phyloP scores from a whole-genome alignment of 2,888 invertebrate genomes.

The Germaria angustata region DNA sequence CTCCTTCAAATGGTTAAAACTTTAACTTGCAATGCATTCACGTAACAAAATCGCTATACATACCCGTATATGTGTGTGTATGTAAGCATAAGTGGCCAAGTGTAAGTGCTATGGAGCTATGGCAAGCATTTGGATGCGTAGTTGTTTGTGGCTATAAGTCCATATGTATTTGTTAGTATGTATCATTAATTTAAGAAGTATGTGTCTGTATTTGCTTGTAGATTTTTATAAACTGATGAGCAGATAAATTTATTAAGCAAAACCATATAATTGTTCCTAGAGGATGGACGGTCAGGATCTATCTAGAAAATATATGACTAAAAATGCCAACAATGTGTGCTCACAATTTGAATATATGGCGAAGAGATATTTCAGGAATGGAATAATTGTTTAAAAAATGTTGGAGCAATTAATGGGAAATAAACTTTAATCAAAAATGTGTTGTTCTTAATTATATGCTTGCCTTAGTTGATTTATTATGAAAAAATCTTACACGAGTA shows the following conservation, averaged over 20 bases:
- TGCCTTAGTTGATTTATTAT: background rate
- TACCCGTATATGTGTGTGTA: background rate
- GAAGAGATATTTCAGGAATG: background rate
- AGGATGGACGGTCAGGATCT: slow-evolving; percentile 71
- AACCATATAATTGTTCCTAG: slow-evolving; percentile 79
- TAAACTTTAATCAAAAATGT: background rate
- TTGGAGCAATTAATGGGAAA: slow-evolving; percentile 3
- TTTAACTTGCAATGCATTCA: slow-evolving; percentile 44
- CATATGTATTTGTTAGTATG: background rate
- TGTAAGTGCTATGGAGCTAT: background rate
- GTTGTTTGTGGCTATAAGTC: slow-evolving; percentile 1
- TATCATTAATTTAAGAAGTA: slow-evolving; percentile 25
- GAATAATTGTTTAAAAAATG: background rate
- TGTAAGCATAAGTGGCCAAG: background rate
- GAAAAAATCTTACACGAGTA: too few species aligned
- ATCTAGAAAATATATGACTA: slow-evolving; percentile 39
- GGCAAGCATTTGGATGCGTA: background rate
- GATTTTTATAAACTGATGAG: slow-evolving; percentile 75
- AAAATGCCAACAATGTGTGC: slow-evolving; percentile 54
- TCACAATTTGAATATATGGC: background rate
- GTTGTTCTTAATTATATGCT: background rate
- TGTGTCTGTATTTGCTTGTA: slow-evolving; percentile 60
- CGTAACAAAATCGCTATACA: slow-evolving; percentile 30
- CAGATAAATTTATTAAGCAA: slow-evolving; percentile 80
- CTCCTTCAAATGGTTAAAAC: slow-evolving; percentile 65